Percentiles rank a stretch among this genome's conserved stretches.
These are phyloP conservation scores for Malurus splendens DNA, from an alignment of 2,797 vertebrate species.

Conservation along the genomic window DNA sequence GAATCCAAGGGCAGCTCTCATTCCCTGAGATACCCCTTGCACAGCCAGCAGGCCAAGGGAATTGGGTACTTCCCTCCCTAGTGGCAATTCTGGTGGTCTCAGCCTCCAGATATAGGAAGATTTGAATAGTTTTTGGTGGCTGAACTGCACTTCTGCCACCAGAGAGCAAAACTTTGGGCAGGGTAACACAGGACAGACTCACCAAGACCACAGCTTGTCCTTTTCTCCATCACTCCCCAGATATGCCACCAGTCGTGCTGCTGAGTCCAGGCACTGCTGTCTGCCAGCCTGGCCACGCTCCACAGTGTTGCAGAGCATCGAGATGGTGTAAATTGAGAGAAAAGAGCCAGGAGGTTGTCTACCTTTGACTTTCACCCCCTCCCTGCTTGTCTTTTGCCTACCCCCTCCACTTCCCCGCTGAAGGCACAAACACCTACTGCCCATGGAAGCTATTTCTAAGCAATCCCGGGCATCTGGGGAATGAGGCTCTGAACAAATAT, in stretches of 20 bases:
- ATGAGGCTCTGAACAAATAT: conserved; percentile 52
- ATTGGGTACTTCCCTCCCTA: neutral
- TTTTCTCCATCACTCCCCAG: neutral
- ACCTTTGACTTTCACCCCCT: conserved; percentile 10
- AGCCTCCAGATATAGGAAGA: neutral
- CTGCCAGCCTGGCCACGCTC: neutral
- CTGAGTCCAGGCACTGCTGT: neutral
- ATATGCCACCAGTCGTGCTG: neutral
- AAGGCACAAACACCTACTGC: conserved; percentile 33
- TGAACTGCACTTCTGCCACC: neutral
- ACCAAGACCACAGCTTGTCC: neutral
- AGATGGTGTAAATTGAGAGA: neutral
- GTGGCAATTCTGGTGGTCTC: neutral
- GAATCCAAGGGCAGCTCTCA: neutral
- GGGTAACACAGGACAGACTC: neutral
- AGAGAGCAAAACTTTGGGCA: neutral
- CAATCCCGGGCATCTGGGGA: conserved; percentile 50
- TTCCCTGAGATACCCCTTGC: neutral
- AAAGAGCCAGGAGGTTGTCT: neutral
- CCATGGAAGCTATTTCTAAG: conserved; percentile 61
- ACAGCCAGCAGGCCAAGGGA: neutral
- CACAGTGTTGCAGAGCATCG: neutral
- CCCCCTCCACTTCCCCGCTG: neutral
- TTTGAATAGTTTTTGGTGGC: neutral
- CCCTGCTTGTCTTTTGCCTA: neutral